Percentiles rank a stretch among this genome's conserved stretches.
phyloP scores from a whole-genome alignment of 2,888 invertebrate species.

The Odontomyia ornata region DNA sequence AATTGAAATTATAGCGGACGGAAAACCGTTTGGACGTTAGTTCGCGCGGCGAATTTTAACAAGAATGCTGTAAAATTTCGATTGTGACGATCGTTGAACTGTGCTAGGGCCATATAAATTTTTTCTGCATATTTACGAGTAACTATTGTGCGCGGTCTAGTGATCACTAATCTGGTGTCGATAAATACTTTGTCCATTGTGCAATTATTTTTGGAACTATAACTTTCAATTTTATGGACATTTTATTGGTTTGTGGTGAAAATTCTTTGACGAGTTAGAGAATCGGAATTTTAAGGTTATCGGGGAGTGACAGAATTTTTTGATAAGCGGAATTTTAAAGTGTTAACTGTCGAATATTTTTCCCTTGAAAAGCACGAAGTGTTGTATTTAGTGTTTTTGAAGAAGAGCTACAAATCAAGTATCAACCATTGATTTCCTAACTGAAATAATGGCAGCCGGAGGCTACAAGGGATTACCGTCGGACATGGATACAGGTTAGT shows the following conservation, averaged over 20 bases:
- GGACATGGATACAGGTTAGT: constrained; percentile 49
- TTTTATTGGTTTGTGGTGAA: neutral
- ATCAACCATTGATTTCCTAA: constrained; percentile 8
- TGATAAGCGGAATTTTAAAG: neutral
- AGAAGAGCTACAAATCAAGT: too few relatives aligned
- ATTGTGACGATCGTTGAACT: neutral
- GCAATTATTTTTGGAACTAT: neutral
- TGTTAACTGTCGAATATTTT: neutral
- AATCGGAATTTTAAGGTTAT: constrained; percentile 8
- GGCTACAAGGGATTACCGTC: constrained; percentile 45
- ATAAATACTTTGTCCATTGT: too few relatives aligned
- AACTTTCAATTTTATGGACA: neutral
- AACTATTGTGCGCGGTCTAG: neutral
- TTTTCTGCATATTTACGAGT: too few relatives aligned
- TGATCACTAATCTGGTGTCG: neutral
- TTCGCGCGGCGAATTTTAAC: constrained; percentile 1
- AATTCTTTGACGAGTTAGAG: neutral
- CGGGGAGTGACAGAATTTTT: constrained; percentile 26
- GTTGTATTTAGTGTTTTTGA: too few relatives aligned
- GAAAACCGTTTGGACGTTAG: neutral
- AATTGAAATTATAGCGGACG: constrained; percentile 2
- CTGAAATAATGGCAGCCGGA: constrained; percentile 18
- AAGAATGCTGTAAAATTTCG: neutral
- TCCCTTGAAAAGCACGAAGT: neutral
- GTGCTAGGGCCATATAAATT: too few relatives aligned